Conservation (phyloP, 2,113 vertebrate species). For the Asarcornis scutulata region DNA sequence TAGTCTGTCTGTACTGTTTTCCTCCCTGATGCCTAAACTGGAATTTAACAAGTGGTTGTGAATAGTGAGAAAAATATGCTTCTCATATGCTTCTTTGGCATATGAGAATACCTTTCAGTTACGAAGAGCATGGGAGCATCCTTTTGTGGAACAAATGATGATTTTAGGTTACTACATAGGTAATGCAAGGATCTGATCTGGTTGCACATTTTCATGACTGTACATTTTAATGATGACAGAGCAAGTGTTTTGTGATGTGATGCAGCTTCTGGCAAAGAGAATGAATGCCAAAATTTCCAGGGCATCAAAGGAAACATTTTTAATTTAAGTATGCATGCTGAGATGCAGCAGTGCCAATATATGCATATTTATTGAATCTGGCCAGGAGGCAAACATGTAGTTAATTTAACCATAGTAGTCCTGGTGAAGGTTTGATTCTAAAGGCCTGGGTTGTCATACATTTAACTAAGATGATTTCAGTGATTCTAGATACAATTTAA, state of each 20-base stretch:
- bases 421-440: conserved; percentile 54
- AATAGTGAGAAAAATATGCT: not conserved
- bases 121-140: not conserved
- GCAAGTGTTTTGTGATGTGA: conserved; percentile 72
- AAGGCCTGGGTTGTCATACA: conserved; percentile 14
- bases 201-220: conserved; percentile 36
- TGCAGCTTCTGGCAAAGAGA: conserved; percentile 74
- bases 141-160: not conserved
- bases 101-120: not conserved
- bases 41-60: not conserved
- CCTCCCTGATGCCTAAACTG: not conserved
- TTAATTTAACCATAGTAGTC: conserved; percentile 74
- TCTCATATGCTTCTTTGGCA: not conserved
- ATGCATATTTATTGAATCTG: conserved; percentile 79
- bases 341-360: conserved; percentile 80
- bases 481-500: conserved; percentile 39
- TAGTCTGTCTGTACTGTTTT: not conserved
- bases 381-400: conserved; percentile 75
- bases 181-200: not conserved
- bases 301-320: conserved; percentile 77
- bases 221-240: conserved; percentile 55
- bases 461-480: conserved; percentile 28
- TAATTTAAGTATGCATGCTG: conserved; percentile 79
- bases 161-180: not conserved
- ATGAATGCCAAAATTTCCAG: conserved; percentile 72